Conservation (phyloP, 2,888 invertebrate genomes). For the Andricus curvator region DNA sequence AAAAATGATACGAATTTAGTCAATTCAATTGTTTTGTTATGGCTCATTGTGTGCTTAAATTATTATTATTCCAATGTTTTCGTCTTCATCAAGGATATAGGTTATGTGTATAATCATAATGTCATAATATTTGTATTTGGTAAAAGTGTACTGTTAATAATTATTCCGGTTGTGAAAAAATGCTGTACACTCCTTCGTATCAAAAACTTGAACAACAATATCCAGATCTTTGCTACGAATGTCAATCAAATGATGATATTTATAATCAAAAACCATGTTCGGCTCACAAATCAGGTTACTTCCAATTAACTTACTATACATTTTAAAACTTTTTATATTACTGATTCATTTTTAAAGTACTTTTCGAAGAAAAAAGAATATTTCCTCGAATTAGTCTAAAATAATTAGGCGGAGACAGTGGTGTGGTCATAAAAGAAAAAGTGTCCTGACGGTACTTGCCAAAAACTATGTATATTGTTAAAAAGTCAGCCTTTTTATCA, state of each 20-base stretch:
- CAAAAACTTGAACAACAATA: conserved; percentile 24
- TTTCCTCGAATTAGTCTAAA: background rate
- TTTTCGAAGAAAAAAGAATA: background rate
- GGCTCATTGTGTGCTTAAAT: background rate
- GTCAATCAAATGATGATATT: conserved; percentile 30
- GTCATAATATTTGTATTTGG: background rate
- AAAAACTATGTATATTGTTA: no score
- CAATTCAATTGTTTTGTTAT: conserved; percentile 10
- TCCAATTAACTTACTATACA: background rate
- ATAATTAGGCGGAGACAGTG: no score
- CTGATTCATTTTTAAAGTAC: background rate
- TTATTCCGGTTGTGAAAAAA: background rate
- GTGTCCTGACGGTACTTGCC: no score
- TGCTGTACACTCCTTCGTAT: conserved; percentile 12
- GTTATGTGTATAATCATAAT: background rate
- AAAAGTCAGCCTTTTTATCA: no score
- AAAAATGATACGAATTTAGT: background rate
- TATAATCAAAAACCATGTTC: conserved; percentile 10
- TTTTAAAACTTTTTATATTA: background rate
- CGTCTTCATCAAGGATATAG: background rate
- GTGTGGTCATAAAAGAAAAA: no score
- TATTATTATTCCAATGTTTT: background rate
- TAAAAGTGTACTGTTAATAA: background rate
- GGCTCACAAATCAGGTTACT: conserved; percentile 2
- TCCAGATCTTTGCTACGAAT: conserved; percentile 20